Conservation (phyloP, 2,888 invertebrate genomes). For the Drosophila stalkeri region DNA sequence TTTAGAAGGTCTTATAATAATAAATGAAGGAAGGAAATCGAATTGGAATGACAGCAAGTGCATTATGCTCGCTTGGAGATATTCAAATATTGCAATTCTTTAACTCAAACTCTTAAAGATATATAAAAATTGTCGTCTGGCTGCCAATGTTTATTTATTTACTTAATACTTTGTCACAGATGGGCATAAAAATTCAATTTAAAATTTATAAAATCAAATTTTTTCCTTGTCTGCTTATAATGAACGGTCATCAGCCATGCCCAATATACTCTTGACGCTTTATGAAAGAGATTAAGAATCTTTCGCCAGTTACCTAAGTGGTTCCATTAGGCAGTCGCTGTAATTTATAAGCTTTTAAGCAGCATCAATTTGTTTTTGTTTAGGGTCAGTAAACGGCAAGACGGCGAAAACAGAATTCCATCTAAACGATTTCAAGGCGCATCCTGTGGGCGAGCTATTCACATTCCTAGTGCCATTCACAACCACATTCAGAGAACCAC, state of each 20-base stretch:
- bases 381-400: slow-evolving; percentile 28
- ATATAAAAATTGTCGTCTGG: background rate
- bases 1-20: background rate
- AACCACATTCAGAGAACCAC: background rate
- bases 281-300: slow-evolving; percentile 1
- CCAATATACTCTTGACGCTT: background rate
- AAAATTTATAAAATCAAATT: background rate
- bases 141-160: too few species aligned
- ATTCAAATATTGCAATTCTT: background rate
- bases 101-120: background rate
- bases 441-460: slow-evolving; percentile 28
- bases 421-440: slow-evolving; percentile 17
- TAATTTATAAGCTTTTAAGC: slow-evolving; percentile 41
- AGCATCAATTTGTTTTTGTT: slow-evolving; percentile 19
- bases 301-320: slow-evolving; percentile 3
- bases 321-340: slow-evolving; percentile 21
- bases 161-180: background rate
- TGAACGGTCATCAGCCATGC: background rate
- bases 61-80: background rate
- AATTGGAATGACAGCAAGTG: background rate
- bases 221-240: background rate
- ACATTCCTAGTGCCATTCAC: background rate
- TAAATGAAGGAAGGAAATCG: background rate
- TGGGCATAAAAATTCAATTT: background rate
- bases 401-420: slow-evolving; percentile 5